Base-by-base conservation (phyloP, 2,113 vertebrate genomes). In the Malurus melanocephalus region DNA sequence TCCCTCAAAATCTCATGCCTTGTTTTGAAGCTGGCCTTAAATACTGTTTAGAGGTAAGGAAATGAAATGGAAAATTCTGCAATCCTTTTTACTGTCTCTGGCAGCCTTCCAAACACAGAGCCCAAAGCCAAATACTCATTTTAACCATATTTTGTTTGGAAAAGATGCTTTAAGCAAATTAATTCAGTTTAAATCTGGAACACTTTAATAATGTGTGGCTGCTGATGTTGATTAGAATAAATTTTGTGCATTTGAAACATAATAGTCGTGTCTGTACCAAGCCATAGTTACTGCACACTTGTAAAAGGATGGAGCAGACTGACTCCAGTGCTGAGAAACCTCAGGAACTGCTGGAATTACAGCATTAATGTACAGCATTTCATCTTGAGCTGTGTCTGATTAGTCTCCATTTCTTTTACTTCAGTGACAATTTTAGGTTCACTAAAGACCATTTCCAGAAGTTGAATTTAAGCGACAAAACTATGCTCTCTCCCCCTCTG, bases 81-180 rank as follows among this genome's bases (percentile, higher is more conserved):
- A 89, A 72, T 92, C 53, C 55, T 62, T 93, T 94, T 90, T 82
- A 49, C 52, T 12, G 27, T 85, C 74, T 55, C 72, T 95, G 92
- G 89, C 88, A 81, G 62, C 49, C 80, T 87, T 91, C 85, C 92
- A 94, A 86, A 83, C 72, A 52, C 46, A 89, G 82, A 95, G 78
- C 92, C 82, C 67, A 80, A 88, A 93, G 85, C 92, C 91, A 94
- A 95, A 94, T 69, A 94, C 19, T 92, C 77, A 64, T 94, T 89
- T 95, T 82, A 82, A 90, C 80, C 56, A 91, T 85, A 89, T 92
- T 95, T 94, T 88, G 87, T 84, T 93, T 91, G 68, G 72, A 89
- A 93, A 94, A 92, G 66, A 80, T 87, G 59, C 77, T 95, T 94
- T 89, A 71, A 94, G 73, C 80, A 94, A 95, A 92, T 90, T 87